Percentiles rank a stretch among this genome's conserved stretches.
phyloP scores from a whole-genome alignment of 2,888 invertebrate genomes.

The Cheilosia pagana region DNA sequence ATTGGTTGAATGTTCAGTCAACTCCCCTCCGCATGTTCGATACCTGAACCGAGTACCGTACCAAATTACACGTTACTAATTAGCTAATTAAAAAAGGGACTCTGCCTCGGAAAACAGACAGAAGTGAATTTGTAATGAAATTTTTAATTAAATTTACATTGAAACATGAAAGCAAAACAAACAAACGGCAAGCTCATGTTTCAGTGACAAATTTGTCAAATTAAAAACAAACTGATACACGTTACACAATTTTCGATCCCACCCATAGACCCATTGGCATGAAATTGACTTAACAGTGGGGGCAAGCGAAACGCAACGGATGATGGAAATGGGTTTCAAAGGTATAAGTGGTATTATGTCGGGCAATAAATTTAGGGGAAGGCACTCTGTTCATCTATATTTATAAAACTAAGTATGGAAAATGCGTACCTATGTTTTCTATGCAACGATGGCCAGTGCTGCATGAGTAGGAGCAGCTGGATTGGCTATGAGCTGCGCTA shows the following conservation, averaged over 20 bases:
- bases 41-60: too few relatives aligned
- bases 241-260: not conserved
- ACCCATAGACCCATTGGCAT: not conserved
- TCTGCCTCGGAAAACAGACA: not conserved
- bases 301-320: not conserved
- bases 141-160: conserved; percentile 41
- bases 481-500: too few relatives aligned
- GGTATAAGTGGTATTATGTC: too few relatives aligned
- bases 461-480: too few relatives aligned
- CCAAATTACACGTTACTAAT: conserved; percentile 12
- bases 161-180: conserved; percentile 6
- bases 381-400: too few relatives aligned
- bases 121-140: conserved; percentile 13
- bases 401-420: too few relatives aligned
- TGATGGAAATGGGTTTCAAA: not conserved
- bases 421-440: too few relatives aligned
- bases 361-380: too few relatives aligned
- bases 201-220: conserved; percentile 5
- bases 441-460: too few relatives aligned
- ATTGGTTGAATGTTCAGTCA: not conserved
- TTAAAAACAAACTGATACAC: not conserved
- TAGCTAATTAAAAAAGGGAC: conserved; percentile 33
- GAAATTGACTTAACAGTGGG: not conserved
- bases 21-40: not conserved
- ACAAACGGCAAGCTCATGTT: conserved; percentile 9